Percentiles rank a stretch among this genome's conserved stretches.
phyloP scores from a whole-genome alignment of 2,113 vertebrate species.

The Forbesichthys papilliferus region DNA sequence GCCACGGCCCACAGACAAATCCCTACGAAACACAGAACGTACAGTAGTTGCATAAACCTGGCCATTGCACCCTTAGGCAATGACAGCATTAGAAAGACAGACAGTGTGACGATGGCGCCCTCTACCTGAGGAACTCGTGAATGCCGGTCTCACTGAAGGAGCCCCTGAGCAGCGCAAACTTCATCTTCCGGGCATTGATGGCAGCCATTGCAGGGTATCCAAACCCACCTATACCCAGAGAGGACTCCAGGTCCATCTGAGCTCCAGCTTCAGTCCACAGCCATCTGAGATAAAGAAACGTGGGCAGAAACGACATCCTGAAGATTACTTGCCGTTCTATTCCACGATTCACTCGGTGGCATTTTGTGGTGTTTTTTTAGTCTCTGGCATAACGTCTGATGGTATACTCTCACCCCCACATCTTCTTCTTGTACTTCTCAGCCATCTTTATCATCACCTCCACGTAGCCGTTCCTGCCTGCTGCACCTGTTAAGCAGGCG shows the following conservation, averaged over 20 bases:
- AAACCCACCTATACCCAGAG: constrained; percentile 94
- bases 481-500: constrained; percentile 78
- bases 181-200: constrained; percentile 94
- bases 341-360: no score
- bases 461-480: constrained; percentile 90
- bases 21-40: constrained; percentile 72
- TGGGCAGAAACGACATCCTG: neutral
- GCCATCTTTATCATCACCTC: constrained; percentile 91
- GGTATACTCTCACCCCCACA: constrained; percentile 89
- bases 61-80: neutral
- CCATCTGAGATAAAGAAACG: constrained; percentile 58
- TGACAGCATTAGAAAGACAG: neutral
- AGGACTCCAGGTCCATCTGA: constrained; percentile 87
- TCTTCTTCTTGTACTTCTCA: constrained; percentile 98
- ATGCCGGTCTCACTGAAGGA: constrained; percentile 90
- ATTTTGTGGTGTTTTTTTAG: neutral
- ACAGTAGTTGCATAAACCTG: neutral
- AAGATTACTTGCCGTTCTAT: neutral
- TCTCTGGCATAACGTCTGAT: neutral
- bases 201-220: constrained; percentile 97
- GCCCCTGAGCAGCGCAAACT: constrained; percentile 91
- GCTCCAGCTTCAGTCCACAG: constrained; percentile 93
- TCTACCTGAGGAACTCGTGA: constrained; percentile 79
- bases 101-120: neutral
- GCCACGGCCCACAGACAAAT: constrained; percentile 92